Base-by-base conservation (phyloP, 2,888 invertebrate species). In the Synanthedon myopaeformis region DNA sequence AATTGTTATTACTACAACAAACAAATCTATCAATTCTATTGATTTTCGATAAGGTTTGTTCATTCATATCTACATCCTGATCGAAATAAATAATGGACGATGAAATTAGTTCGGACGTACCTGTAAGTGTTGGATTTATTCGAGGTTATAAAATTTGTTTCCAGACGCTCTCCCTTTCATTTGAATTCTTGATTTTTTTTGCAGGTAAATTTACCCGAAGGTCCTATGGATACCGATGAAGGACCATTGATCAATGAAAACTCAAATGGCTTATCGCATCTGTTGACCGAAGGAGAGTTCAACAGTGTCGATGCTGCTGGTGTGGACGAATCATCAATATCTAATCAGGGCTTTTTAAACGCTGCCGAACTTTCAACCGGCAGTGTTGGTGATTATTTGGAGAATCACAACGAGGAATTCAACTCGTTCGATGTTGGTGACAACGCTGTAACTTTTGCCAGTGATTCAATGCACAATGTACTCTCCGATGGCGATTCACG, bases 381-480 rank as follows among this genome's bases (percentile, higher is more conserved):
- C 58, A 86, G 87, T 64, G 86, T 82, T 52, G 84, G 84, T 41
- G 87, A 86, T 66, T 85, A 86, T 61, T 70, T 87, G 57, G 85
- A 82, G 56, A 81, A 78, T 63, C 81, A 85, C 60, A 69, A 79
- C 1, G 73, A 69, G 28, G 73, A 75, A 41, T 86, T 84, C 61
- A 80, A 79, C 60, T 70, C 79, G 23, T 86, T 86, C 58, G 87
- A 85, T 65, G 83, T 85, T 54, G 87, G 85, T 52, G 87, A 86
- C 59, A 86, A 85, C 54, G 85, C 85, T 11, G 82, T 84, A 23
- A 83, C 76, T 23, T 87, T 83, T 59, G 79, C 80, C 45, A 83
- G 78, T 56, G 84, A 82, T 56, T 79, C 83, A 54, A 60, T 83
- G 58, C 79, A 76, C 61, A 79, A 79, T 62, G 76, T 75, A 55